Evolutionary conservation across 1,140 invertebrate genomes (phyloP), one percentile per base, ranked within the genome.

Genomic region (Drosophila ambigua): DNA sequence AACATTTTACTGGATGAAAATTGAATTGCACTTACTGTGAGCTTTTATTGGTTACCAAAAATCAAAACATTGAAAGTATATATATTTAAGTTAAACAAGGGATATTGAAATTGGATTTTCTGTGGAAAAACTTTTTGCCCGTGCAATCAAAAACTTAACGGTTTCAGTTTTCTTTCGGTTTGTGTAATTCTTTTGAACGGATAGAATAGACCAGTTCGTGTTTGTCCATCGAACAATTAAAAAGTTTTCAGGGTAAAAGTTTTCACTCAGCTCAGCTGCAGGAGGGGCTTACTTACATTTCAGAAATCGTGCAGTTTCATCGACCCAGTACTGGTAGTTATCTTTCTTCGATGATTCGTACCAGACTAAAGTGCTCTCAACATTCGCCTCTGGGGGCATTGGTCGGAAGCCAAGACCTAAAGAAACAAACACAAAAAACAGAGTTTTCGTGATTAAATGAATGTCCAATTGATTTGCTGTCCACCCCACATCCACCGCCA

Each of bases 341-440:
- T 96, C 95, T 83, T 95, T 93, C 75, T 97, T 95, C 68, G 94
- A 95, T 72, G 95, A 95, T 92, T 95, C 95, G 93, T 98, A 98
- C 95, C 97, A 97, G 91, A 99, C 97, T 59, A 99, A 94, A 50
- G 98, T 98, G 91, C 97, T 98, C 91, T 98, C 97, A 80, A 98
- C 95, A 92, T 98, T 97, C 63, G 95, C 95, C 63, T 95, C 94
- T 75, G 96, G 95, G 41, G 98, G 98, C 95, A 97, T 97, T 55
- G 98, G 98, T 84, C 98, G 94, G 93, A 98, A 99, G 74, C 98
- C 98, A 84, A 99, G 94, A 91, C 97, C 97, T 95, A 26, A 39
- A 46, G 44, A 45, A 13, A 23, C 15, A 2, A 26, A 54, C 28
- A 26, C 0, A 39, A 44, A 26, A 24, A 35, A 51, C 24, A 41